Evolutionary conservation across 2,797 vertebrate genomes (phyloP).

Genomic region (Hapalemur alaotrensis): DNA sequence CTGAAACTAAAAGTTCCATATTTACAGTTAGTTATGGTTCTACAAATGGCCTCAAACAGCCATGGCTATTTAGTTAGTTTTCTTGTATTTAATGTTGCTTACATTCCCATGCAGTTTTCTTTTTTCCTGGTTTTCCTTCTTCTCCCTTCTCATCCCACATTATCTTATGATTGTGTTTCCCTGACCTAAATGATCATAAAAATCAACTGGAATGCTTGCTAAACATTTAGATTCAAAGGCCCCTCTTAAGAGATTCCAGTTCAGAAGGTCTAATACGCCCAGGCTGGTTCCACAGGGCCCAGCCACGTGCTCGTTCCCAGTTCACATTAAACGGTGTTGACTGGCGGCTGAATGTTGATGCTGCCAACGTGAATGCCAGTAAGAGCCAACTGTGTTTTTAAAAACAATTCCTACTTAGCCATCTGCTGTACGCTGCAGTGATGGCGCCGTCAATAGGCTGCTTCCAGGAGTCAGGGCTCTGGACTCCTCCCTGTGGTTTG

Average conservation of each 20-base stretch:
- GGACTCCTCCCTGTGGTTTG: not conserved
- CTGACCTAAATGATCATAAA: not conserved
- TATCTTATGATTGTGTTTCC: not conserved
- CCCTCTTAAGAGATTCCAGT: not conserved
- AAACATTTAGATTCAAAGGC: not conserved
- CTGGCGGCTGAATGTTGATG: not conserved
- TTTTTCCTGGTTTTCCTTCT: not conserved
- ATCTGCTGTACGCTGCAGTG: not conserved
- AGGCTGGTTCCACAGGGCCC: not conserved
- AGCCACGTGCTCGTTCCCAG: not conserved
- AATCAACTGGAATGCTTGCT: not conserved
- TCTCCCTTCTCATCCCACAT: not conserved
- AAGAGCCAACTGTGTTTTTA: slow-evolving; percentile 60
- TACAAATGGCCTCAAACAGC: not conserved
- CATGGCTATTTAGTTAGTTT: not conserved
- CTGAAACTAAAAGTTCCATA: not conserved
- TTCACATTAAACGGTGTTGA: not conserved
- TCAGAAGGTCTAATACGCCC: not conserved
- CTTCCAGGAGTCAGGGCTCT: not conserved
- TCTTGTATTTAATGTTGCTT: not conserved
- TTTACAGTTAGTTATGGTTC: not conserved
- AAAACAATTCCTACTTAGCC: slow-evolving; percentile 50
- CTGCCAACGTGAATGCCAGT: slow-evolving; percentile 10
- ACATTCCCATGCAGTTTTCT: not conserved
- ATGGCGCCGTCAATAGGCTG: not conserved